Evolutionary conservation across 2,888 invertebrate genomes (phyloP).

Genomic region (Ceraclea dissimilis): DNA sequence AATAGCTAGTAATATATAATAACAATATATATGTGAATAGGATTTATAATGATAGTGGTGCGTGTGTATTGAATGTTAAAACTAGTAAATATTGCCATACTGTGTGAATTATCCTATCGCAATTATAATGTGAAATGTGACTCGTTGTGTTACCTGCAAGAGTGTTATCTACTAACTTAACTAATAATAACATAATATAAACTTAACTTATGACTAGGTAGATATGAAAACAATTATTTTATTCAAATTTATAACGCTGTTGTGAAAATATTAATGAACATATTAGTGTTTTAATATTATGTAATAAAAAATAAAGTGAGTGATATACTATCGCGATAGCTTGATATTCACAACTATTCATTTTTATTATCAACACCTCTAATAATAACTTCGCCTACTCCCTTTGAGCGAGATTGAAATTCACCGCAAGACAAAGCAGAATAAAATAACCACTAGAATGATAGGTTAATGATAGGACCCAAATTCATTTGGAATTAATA

Average conservation of each 20-base stretch:
- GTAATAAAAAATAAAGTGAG: slow-evolving; percentile 14
- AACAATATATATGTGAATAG: too few species aligned
- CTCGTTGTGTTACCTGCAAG: not conserved
- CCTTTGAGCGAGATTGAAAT: too few species aligned
- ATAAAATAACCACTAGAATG: too few species aligned
- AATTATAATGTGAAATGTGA: not conserved
- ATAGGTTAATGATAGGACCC: too few species aligned
- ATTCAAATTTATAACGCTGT: slow-evolving; percentile 24
- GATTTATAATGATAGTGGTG: not conserved
- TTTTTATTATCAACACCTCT: too few species aligned
- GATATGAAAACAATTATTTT: slow-evolving; percentile 23
- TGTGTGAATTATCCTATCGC: not conserved
- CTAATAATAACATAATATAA: not conserved
- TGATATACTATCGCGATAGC: slow-evolving; percentile 19
- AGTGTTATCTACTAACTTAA: not conserved
- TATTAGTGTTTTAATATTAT: slow-evolving; percentile 13
- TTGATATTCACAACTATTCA: too few species aligned
- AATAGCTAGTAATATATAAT: too few species aligned
- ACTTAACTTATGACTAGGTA: slow-evolving; percentile 26
- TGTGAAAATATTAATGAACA: slow-evolving; percentile 19
- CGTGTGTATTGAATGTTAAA: not conserved
- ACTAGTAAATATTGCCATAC: not conserved
- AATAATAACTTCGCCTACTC: too few species aligned
- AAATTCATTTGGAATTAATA: too few species aligned
- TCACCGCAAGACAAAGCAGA: too few species aligned